Evolutionary conservation across 1,140 invertebrate species (phyloP), one percentile per base, ranked within the genome.

Genomic region (Zaprionus inermis): DNA sequence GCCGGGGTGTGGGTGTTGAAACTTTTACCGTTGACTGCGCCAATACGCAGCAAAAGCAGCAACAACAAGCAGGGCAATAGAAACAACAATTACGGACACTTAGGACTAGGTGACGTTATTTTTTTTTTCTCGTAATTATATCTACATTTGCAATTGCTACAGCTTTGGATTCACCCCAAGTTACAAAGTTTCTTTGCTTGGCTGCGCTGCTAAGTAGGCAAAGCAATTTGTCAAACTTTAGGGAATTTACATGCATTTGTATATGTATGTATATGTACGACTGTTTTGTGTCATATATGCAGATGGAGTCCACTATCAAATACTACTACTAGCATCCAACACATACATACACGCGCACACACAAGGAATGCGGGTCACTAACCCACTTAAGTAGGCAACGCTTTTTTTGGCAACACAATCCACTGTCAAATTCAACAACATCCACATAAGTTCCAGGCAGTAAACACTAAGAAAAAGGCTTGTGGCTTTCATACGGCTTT

Each of bases 301-400:
- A 44, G n/a, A 44, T 16, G 14, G 20, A 63, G 16, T 28, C 32
- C 30, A 52, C 11, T 11, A 12, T 22, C 44, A 51, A 61, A 22
- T 34, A n/a, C n/a, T n/a, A n/a, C 24, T 24, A 51, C 18, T 34
- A 49, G n/a, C 38, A 44, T 44, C n/a, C n/a, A 44, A 44, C 5
- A 7, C 24, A 28, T n/a, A 44, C 4, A 59, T 44, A 0, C 24
- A 28, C 24, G 5, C 3, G 1, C 24, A 3, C 24, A 28, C 24
- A 28, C 24, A 38, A 12, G 14, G 1, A 18, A 24, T 59, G 38
- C 5, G 14, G 12, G n/a, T 59, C 54, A 18, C 28, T 49, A 66
- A 58, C 76, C 68, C 72, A 68, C 54, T 59, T 63, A 74, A 79
- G 68, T 73, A 79, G 79, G 82, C 83, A 86, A 77, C 83, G 71